Base-by-base conservation (phyloP, 2,888 invertebrate species). In the Aricia artaxerxes region DNA sequence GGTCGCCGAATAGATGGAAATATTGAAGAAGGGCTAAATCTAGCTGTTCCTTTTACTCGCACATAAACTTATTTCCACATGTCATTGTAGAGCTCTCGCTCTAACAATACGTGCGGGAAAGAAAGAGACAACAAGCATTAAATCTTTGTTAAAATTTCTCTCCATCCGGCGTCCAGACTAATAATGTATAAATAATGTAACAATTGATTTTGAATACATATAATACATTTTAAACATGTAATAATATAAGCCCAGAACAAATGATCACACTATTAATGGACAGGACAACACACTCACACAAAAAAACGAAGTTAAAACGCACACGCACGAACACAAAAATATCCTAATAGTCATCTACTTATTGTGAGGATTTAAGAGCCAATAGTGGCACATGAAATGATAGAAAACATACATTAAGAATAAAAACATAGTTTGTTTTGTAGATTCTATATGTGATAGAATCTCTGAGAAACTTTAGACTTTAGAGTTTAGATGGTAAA, bases 271-370 rank as follows among this genome's bases (percentile, higher is more conserved):
- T 35, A 69, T 69, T 69, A 69, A 35, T 69, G 69, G 69, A 69
- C 69, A 13, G 35, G 16, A 35, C 69, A 69, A 69, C 69, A 38
- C 64, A 79, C 80, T 78, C 81, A 78, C 78, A 80, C 81, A 81
- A 38, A 69, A 24, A 38, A 35, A 13, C 4, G 31, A 11, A 24
- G 64, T 64, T 35, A 69, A 69, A 13, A 80, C 53, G 78, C 44
- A 80, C 72, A 78, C 69, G 73, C 31, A 60, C 57, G 79, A 57
- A 80, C 60, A 79, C 24, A 73, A 31, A 57, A 72, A 80, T 44
- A 79, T n/a, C 77, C 64, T 60, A 78, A 76, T 79, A 78, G 78
- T 76, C 78, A 81, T 79, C 79, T 79, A 77, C 79, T 79, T 79
- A 69, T 80, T n/a, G 57, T 9, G 7, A 24, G 9, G 61, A 24